Conservation (phyloP, 2,888 invertebrate genomes). For the Emmelina monodactyla region DNA sequence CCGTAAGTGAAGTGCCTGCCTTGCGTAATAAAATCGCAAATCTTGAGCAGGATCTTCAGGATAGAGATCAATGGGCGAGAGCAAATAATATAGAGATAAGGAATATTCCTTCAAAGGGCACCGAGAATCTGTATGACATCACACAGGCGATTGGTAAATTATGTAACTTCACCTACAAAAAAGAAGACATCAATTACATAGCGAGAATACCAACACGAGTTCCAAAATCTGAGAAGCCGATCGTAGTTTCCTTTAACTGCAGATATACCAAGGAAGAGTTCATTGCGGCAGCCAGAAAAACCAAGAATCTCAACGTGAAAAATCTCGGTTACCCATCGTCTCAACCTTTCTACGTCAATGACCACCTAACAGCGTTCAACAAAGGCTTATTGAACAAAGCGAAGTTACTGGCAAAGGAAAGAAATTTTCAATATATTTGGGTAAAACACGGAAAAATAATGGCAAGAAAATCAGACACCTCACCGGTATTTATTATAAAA, state of each 20-base stretch:
- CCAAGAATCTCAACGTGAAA: conserved; percentile 5
- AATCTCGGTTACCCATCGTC: conserved; percentile 6
- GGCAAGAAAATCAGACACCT: conserved; percentile 12
- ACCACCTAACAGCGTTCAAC: conserved; percentile 10
- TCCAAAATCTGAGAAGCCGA: conserved; percentile 11
- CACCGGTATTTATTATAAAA: conserved; percentile 13
- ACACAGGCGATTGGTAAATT: conserved; percentile 4
- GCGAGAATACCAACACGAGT: conserved; percentile 12
- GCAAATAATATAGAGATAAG: conserved; percentile 10
- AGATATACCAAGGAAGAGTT: conserved; percentile 13
- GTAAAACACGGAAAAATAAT: conserved; percentile 16
- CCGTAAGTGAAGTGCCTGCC: conserved; percentile 5
- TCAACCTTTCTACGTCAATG: conserved; percentile 9
- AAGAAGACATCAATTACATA: conserved; percentile 14
- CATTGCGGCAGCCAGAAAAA: conserved; percentile 6
- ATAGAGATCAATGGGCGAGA: conserved; percentile 13
- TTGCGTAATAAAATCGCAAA: conserved; percentile 6
- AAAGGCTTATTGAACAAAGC: conserved; percentile 4
- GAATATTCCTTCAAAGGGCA: conserved; percentile 5
- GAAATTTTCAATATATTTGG: conserved; percentile 13
- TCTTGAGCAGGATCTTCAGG: conserved; percentile 8
- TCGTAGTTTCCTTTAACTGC: conserved; percentile 10
- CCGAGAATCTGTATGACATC: conserved; percentile 12
- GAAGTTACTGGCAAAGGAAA: conserved; percentile 6
- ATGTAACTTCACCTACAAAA: conserved; percentile 1